Base-by-base conservation (phyloP, 2,113 vertebrate species). In the Cryptomyrus ogoouensis region DNA sequence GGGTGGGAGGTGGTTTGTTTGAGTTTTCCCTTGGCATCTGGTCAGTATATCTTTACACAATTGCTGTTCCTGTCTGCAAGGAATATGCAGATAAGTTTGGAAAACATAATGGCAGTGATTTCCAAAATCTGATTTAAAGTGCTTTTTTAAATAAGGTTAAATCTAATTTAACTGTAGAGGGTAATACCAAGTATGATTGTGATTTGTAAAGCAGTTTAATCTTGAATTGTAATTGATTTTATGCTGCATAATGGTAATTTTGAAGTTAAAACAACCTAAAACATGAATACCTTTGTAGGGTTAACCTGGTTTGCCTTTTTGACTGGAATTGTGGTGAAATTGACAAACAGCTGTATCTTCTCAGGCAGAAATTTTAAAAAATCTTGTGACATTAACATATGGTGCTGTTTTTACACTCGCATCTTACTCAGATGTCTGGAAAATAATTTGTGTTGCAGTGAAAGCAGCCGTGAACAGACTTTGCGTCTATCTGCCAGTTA, bases 341-440 rank as follows among this genome's bases (percentile, higher is more conserved):
- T 49, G 39, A 10, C 83, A 85, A n/a, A 56, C 24, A 31, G 13
- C 88, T 89, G 24, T 89, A 24, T 50, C 47, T 80, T 19, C 24
- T 56, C 88, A 89, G 74, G 80, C 83, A 84, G 19, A 21, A 24
- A 47, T 46, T 24, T 12, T 5, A 10, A 47, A n/a, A n/a, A 13
- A 84, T 8, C 10, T 84, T 84, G 39, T 47, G 44, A n/a, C 24
- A n/a, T 46, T 17, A 46, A 84, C 83, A 24, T 46, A 46, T 46
- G 88, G 88, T 89, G 88, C 88, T 89, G 88, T 89, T 89, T 89
- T 83, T 42, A 42, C 15, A 84, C 21, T 84, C 9, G 83, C 83
- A 46, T 84, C 44, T 24, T 84, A 47, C 44, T 12, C 17, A 0
- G 44, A 84, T 47, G 44, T 84, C 7, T 84, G 9, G 2, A 8